Conservation (phyloP, 2,888 invertebrate genomes). For the Metallyticus violacea region DNA sequence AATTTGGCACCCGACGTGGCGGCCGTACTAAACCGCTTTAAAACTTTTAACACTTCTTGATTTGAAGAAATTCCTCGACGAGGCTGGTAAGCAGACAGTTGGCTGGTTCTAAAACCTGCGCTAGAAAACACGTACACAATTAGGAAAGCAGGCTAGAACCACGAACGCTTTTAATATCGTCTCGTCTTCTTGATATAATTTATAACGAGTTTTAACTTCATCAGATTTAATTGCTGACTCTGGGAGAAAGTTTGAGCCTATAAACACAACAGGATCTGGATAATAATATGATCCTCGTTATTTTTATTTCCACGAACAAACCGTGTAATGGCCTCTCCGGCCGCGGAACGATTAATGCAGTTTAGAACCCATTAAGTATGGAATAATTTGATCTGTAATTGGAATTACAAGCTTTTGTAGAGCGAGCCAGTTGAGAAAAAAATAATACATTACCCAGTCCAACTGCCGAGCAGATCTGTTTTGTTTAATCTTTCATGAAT, state of each 20-base stretch:
- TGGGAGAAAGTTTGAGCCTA: not conserved
- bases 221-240: not conserved
- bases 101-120: not conserved
- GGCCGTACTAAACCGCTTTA: no score
- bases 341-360: not conserved
- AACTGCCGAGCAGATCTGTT: not conserved
- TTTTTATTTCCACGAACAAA: not conserved
- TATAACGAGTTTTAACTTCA: not conserved
- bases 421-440: not conserved
- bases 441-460: not conserved
- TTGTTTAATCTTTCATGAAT: not conserved
- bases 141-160: not conserved
- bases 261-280: not conserved
- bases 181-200: not conserved
- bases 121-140: not conserved
- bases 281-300: not conserved
- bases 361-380: not conserved
- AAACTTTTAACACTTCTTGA: no score
- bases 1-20: no score
- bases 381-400: not conserved
- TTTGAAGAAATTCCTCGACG: not conserved
- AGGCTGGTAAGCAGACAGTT: not conserved
- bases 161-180: not conserved
- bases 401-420: not conserved
- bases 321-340: not conserved